A percentile compares a stretch with the other conserved stretches of the same genome.
These are phyloP conservation scores for Reticulitermes speratus DNA, from an alignment of 1,140 invertebrate genomes.

Conservation along the genomic window DNA sequence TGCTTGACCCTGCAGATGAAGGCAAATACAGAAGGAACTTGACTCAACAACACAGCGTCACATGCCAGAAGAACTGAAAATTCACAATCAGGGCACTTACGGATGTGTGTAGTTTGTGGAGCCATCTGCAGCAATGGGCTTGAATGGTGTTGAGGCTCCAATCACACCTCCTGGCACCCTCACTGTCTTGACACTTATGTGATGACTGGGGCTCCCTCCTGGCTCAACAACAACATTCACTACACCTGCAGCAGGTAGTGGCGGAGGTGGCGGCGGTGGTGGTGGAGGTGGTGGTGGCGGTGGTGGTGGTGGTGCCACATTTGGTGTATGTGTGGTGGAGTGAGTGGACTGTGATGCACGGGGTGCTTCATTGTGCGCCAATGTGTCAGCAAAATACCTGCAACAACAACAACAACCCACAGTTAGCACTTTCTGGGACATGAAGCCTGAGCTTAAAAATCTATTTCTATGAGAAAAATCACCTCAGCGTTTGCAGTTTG, in stretches of 20 bases:
- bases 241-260: neutral
- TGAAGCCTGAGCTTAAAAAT: neutral
- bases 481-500: too few species aligned
- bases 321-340: neutral
- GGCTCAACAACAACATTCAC: neutral
- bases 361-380: constrained; percentile 54
- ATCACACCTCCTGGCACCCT: neutral
- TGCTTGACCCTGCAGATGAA: too few species aligned
- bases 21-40: too few species aligned
- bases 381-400: constrained; percentile 59
- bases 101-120: constrained; percentile 21
- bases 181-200: neutral
- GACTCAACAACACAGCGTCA: too few species aligned
- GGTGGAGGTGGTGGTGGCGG: neutral
- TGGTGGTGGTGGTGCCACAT: neutral
- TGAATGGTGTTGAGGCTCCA: neutral
- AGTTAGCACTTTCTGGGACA: neutral
- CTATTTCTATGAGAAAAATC: too few species aligned
- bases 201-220: constrained; percentile 20
- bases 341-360: constrained; percentile 48
- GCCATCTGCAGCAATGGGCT: constrained; percentile 25
- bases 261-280: neutral
- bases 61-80: too few species aligned
- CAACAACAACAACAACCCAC: constrained; percentile 9
- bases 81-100: neutral